Conservation (phyloP, 2,113 vertebrate genomes). For the Labeo rohita region DNA sequence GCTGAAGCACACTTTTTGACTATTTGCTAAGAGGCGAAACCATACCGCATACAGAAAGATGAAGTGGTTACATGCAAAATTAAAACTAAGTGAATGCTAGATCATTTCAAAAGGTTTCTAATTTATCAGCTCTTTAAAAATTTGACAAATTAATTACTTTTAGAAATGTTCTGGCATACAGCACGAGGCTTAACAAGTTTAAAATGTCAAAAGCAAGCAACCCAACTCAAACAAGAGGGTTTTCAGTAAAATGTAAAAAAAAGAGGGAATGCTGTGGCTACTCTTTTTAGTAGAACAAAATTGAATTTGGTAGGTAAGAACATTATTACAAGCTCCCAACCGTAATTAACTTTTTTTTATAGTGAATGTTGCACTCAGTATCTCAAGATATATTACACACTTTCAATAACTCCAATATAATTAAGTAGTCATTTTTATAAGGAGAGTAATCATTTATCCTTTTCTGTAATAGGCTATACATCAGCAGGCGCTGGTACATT, state of each 20-base stretch:
- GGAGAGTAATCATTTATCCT: slow-evolving; percentile 75
- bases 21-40: neutral
- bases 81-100: neutral
- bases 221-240: slow-evolving; percentile 6
- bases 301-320: slow-evolving; percentile 47
- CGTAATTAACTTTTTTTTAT: slow-evolving; percentile 54
- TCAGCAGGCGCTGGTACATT: slow-evolving; percentile 73
- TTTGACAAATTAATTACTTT: slow-evolving; percentile 21
- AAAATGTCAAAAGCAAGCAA: neutral
- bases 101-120: neutral
- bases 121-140: neutral
- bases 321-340: slow-evolving; percentile 53
- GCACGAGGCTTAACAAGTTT: slow-evolving; percentile 21
- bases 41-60: neutral
- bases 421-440: slow-evolving; percentile 74
- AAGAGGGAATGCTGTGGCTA: neutral
- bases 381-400: slow-evolving; percentile 65
- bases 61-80: neutral
- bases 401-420: slow-evolving; percentile 73
- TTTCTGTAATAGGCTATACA: slow-evolving; percentile 76
- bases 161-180: neutral
- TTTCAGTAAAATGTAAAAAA: neutral
- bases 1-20: slow-evolving; percentile 5
- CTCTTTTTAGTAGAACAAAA: slow-evolving; percentile 22
- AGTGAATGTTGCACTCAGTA: slow-evolving; percentile 58